phyloP scores from a whole-genome alignment of 2,888 invertebrate genomes.

The Heliconius hortense region DNA sequence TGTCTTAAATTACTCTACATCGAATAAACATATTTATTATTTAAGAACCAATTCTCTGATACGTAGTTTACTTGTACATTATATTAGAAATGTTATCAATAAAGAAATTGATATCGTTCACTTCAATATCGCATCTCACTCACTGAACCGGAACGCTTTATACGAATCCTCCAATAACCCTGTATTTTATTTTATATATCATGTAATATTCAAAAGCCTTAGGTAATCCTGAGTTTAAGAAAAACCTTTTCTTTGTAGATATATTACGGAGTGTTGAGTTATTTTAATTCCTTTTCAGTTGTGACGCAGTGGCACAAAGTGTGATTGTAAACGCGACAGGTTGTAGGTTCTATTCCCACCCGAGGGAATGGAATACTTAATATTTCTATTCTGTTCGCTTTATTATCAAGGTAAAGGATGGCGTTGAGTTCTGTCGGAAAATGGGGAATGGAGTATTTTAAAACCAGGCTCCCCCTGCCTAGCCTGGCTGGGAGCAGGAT shows the following conservation, averaged over 20 bases:
- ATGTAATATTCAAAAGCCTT: constrained; percentile 9
- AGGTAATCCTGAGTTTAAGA: constrained; percentile 16
- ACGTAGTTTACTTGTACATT: constrained; percentile 3
- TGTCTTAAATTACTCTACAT: neutral
- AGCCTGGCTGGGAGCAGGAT: no score
- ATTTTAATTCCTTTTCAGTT: neutral
- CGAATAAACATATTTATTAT: constrained; percentile 7
- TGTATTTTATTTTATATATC: constrained; percentile 31
- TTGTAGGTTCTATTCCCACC: no score
- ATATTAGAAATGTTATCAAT: constrained; percentile 23
- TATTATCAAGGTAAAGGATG: no score
- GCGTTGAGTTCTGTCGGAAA: no score
- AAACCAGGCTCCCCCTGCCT: no score
- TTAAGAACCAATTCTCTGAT: neutral
- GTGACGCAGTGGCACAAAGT: no score
- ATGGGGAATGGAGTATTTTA: no score
- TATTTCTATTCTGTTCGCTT: no score
- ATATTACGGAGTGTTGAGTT: neutral
- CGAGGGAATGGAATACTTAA: no score
- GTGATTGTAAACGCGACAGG: no score
- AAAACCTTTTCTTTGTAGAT: constrained; percentile 1
- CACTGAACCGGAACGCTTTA: constrained; percentile 50
- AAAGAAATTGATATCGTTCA: constrained; percentile 30
- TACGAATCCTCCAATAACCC: constrained; percentile 29
- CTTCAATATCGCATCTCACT: constrained; percentile 58